Conservation (phyloP, 2,113 vertebrate genomes). For the Hemibagrus wyckioides region DNA sequence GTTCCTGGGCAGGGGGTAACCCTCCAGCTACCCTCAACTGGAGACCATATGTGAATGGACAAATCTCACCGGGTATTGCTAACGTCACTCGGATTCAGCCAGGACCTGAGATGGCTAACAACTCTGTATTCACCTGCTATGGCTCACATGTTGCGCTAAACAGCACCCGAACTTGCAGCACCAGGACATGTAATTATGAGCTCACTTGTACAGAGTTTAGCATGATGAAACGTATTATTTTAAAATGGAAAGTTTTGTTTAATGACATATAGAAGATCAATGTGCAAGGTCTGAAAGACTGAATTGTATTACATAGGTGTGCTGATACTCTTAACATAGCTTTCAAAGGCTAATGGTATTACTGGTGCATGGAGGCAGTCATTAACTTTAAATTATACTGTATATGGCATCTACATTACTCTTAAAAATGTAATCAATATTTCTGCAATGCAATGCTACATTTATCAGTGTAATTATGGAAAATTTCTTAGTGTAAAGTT, state of each 20-base stretch:
- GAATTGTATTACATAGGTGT: background rate
- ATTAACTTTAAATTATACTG: background rate
- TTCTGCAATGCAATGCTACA: background rate
- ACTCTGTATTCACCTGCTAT: conserved; percentile 77
- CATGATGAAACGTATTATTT: too few relatives aligned
- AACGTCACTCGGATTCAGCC: conserved; percentile 70
- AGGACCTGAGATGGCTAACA: conserved; percentile 64
- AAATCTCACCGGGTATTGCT: conserved; percentile 53
- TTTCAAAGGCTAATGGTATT: background rate
- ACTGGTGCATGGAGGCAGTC: background rate
- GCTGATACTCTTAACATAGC: background rate
- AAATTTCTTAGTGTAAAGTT: background rate
- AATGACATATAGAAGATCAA: background rate
- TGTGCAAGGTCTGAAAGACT: background rate
- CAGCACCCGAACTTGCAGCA: conserved; percentile 66
- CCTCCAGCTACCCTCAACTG: conserved; percentile 78
- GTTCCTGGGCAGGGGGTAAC: conserved; percentile 82
- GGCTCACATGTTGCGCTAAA: conserved; percentile 76
- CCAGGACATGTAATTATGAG: conserved; percentile 76
- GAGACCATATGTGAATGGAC: conserved; percentile 65
- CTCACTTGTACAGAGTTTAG: background rate
- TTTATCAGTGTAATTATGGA: background rate
- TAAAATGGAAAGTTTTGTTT: background rate
- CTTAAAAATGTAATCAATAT: background rate
- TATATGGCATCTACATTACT: background rate